Base-by-base conservation (phyloP, 2,113 vertebrate species). In the Ammodytes marinus region DNA sequence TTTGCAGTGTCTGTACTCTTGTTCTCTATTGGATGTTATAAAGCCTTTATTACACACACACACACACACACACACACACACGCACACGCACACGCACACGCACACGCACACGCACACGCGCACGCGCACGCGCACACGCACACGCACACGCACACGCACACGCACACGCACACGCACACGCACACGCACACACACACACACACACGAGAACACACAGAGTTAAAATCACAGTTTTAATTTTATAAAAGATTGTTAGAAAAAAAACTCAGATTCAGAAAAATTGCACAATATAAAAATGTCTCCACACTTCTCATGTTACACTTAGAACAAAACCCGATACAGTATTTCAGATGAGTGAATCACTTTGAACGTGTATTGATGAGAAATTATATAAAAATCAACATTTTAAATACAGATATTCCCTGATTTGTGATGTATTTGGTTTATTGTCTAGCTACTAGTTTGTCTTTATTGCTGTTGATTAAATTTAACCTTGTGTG, bases 341-440 rank as follows among this genome's bases (percentile, higher is more conserved):
- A 66, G n/a, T 37, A 6, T 10, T 59, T 69, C 47, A 70, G 4
- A 17, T 6, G 11, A 45, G n/a, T 8, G 10, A 7, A 46, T 63
- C 58, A 14, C 11, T 42, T n/a, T 2, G 40, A n/a, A 69, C 63
- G 42, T 61, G 15, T 14, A 35, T 10, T 5, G 64, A 47, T 64
- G 49, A 0, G 3, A 53, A 42, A 12, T 1, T 3, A 27, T 3
- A 0, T 1, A 57, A 37, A 59, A 19, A 60, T 7, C 27, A 27
- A 12, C 6, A 65, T 14, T 53, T 82, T 68, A 72, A 76, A 84
- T 68, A 58, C 10, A 76, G 14, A 60, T 4, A 14, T 42, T 84
- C 71, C 81, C 84, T 89, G 87, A 86, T 86, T 54, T 42, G 7
- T 11, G 27, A 27, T 27, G 27, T 2, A 27, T 27, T 27, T 27